Evolutionary conservation across 2,113 vertebrate species (phyloP).

Genomic region (Stercorarius parasiticus): DNA sequence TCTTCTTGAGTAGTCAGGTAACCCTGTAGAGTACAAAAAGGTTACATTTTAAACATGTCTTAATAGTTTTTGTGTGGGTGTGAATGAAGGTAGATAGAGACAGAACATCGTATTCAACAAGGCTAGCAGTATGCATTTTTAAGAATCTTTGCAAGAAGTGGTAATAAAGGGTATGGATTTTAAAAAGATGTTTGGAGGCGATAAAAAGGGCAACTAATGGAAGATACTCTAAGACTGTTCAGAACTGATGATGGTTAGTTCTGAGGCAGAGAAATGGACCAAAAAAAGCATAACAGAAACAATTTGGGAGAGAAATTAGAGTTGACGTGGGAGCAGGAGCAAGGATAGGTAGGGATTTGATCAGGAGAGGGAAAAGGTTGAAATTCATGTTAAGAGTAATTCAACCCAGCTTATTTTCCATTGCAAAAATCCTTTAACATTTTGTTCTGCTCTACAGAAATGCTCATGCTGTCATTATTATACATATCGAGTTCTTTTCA

Average conservation of each 20-base stretch:
- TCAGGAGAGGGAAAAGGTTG: background rate
- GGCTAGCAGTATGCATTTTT: background rate
- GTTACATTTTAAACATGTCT: background rate
- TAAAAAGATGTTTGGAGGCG: background rate
- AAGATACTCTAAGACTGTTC: background rate
- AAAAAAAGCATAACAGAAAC: background rate
- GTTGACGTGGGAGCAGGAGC: background rate
- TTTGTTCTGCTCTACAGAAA: background rate
- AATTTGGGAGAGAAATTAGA: background rate
- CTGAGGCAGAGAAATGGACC: background rate
- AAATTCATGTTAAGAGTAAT: background rate
- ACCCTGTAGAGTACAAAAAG: background rate
- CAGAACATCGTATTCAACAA: background rate
- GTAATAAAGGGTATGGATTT: background rate
- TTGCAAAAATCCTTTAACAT: background rate
- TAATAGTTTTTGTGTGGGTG: background rate
- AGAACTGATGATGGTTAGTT: background rate
- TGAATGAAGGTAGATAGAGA: background rate
- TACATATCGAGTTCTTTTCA: background rate
- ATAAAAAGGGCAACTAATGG: background rate
- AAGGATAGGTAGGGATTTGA: background rate
- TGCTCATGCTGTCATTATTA: background rate
- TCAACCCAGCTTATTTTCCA: background rate
- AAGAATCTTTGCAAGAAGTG: background rate
- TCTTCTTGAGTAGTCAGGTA: background rate